Percentiles rank a stretch among this genome's conserved stretches.
Evolutionary conservation across 2,888 invertebrate species (phyloP).

Genomic region (Urechis unicinctus): DNA sequence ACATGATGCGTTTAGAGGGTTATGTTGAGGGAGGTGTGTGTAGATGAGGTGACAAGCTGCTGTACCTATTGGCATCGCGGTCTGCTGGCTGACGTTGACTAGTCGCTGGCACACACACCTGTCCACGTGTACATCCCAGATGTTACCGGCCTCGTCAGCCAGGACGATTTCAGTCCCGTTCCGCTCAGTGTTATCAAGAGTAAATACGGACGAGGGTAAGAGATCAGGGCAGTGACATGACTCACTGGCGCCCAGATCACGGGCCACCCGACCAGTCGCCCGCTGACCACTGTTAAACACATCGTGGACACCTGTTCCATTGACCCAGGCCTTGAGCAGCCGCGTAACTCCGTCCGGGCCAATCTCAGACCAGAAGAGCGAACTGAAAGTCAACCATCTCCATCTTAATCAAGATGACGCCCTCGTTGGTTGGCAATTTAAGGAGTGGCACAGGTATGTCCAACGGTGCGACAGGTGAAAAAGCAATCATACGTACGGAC

Average conservation of each 20-base stretch:
- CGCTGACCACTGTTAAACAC: too few species aligned
- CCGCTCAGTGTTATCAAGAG: slow-evolving; percentile 58
- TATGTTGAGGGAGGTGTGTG: too few species aligned
- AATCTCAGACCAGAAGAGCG: slow-evolving; percentile 71
- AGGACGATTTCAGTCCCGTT: neutral
- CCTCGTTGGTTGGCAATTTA: too few species aligned
- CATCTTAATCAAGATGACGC: neutral
- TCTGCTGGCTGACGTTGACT: too few species aligned
- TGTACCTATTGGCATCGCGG: too few species aligned
- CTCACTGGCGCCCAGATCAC: slow-evolving; percentile 8
- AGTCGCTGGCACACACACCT: neutral
- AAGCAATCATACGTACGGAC: too few species aligned
- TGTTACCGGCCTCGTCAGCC: neutral
- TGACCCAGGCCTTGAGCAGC: slow-evolving; percentile 58
- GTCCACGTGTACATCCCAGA: slow-evolving; percentile 1
- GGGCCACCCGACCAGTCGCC: too few species aligned
- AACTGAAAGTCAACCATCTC: slow-evolving; percentile 51
- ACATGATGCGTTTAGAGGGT: too few species aligned
- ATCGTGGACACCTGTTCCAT: slow-evolving; percentile 24
- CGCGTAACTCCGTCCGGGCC: slow-evolving; percentile 58
- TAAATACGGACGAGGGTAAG: slow-evolving; percentile 61
- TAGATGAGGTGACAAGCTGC: too few species aligned
- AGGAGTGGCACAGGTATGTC: too few species aligned
- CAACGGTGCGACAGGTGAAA: too few species aligned
- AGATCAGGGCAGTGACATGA: slow-evolving; percentile 65